phyloP scores from a whole-genome alignment of 2,797 vertebrate genomes.

The Tokudaia tokunoshimensis region DNA sequence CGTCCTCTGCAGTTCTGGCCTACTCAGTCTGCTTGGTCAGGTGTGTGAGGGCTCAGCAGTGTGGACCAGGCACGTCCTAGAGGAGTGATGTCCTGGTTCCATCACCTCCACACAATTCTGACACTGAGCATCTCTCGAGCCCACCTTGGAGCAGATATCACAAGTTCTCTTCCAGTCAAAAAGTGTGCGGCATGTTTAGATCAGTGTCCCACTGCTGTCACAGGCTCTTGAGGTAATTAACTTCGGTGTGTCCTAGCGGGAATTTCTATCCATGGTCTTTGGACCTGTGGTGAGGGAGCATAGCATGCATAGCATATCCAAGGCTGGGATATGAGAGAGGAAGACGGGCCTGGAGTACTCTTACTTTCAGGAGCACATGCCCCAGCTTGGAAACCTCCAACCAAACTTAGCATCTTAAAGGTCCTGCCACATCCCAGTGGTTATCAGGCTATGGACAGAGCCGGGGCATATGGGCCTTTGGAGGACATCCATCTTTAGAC shows the following conservation, averaged over 20 bases:
- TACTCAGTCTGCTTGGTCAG: neutral
- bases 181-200: neutral
- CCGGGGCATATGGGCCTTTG: neutral
- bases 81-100: neutral
- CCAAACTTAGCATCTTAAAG: neutral
- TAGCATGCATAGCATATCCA: neutral
- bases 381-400: neutral
- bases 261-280: neutral
- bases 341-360: neutral
- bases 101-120: too few species aligned
- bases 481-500: neutral
- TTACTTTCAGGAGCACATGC: neutral
- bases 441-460: too few species aligned
- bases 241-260: neutral
- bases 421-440: neutral
- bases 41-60: neutral
- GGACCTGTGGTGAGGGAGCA: neutral
- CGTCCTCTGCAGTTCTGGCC: neutral
- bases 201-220: neutral
- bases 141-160: neutral
- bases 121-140: accelerated
- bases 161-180: neutral
- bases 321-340: neutral
- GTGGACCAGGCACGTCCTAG: neutral
- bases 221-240: neutral